Evolutionary conservation across 2,888 invertebrate genomes (phyloP).

Genomic region (Troides helena): DNA sequence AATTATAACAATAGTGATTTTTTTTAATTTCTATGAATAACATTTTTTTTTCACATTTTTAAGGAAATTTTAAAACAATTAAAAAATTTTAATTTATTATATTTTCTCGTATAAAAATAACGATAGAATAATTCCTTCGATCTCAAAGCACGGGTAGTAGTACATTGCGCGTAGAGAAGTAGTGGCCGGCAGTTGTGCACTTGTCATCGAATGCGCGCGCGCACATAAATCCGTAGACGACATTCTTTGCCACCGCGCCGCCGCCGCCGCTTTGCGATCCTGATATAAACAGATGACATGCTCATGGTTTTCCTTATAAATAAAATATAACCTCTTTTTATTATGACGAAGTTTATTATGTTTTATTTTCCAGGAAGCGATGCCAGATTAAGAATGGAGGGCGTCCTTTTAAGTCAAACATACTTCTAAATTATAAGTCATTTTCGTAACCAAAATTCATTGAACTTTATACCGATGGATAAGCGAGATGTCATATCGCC

Average conservation of each 20-base stretch:
- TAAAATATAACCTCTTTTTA: neutral
- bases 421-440: neutral
- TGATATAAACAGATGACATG: constrained; percentile 40
- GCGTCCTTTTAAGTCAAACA: too few relatives aligned
- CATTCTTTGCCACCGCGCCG: constrained; percentile 68
- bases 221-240: constrained; percentile 64
- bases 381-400: too few relatives aligned
- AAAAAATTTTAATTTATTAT: too few relatives aligned
- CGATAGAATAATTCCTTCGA: neutral
- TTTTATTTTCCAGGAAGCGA: neutral
- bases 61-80: too few relatives aligned
- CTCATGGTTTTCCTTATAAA: constrained; percentile 22
- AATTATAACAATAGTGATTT: too few relatives aligned
- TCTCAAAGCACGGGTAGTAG: constrained; percentile 49
- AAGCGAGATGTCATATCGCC: too few relatives aligned
- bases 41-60: too few relatives aligned
- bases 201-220: constrained; percentile 60
- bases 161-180: constrained; percentile 57
- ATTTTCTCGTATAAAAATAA: neutral
- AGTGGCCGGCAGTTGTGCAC: constrained; percentile 48
- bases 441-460: too few relatives aligned
- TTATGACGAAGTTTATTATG: neutral
- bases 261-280: constrained; percentile 51
- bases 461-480: too few relatives aligned
- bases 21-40: too few relatives aligned